These are phyloP conservation scores for Cirrhinus mrigala DNA, from an alignment of 2,797 vertebrate species.

Conservation along the genomic window DNA sequence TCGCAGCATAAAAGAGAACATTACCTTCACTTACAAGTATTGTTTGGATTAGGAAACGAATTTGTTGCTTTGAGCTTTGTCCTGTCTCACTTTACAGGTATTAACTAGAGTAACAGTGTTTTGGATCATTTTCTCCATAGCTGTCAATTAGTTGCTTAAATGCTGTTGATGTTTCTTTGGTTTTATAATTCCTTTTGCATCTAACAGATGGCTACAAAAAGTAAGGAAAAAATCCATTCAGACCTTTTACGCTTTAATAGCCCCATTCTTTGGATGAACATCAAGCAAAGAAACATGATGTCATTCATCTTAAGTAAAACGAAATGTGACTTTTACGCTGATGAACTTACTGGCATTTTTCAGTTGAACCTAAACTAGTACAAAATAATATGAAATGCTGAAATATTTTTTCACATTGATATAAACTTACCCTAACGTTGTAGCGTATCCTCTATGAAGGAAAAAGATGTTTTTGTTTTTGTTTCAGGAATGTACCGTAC, in stretches of 20 bases:
- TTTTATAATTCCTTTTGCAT: not conserved
- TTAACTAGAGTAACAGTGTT: not conserved
- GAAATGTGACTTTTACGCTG: not conserved
- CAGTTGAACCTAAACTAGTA: not conserved
- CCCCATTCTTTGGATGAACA: not conserved
- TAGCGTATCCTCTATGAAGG: not conserved
- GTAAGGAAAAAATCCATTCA: not conserved
- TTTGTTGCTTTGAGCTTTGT: constrained; percentile 2
- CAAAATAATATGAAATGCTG: not conserved
- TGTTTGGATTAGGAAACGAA: constrained; percentile 12
- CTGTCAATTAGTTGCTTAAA: constrained; percentile 2
- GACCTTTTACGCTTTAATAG: not conserved
- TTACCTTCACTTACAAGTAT: constrained; percentile 6
- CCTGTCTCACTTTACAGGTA: not conserved
- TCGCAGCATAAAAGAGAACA: constrained; percentile 6
- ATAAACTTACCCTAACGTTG: not conserved
- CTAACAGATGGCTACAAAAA: not conserved
- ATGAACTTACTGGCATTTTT: not conserved
- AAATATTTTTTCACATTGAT: too few relatives aligned
- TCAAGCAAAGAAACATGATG: not conserved
- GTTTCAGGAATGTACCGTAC: not conserved
- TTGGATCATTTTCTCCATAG: constrained; percentile 16
- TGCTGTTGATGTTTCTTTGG: not conserved
- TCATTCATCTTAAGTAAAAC: not conserved
- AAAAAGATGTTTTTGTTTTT: not conserved